phyloP scores from a whole-genome alignment of 2,113 vertebrate genomes.

The human (Homo sapiens) region GRCh38 chr20:24176501-24177000 shows the following conservation, averaged over 20 bases:
- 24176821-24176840: neutral
- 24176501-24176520: neutral
- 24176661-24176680: neutral
- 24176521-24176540: neutral
- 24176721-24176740: neutral
- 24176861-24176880: neutral
- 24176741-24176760: neutral
- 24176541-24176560: fast-evolving
- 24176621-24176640: neutral
- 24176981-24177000: neutral
- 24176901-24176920: neutral
- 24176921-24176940: neutral
- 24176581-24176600: neutral
- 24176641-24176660: neutral
- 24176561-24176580: neutral
- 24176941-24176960: neutral
- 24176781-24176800: too few relatives aligned
- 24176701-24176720: neutral
- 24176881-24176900: neutral
- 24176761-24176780: neutral
- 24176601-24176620: neutral
- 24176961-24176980: neutral
- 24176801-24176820: neutral
- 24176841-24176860: neutral
- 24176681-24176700: neutral